A percentile compares a stretch with the other conserved stretches of the same genome.
Evolutionary conservation across 2,113 vertebrate genomes (phyloP).

Genomic region (Arizona elegans): DNA sequence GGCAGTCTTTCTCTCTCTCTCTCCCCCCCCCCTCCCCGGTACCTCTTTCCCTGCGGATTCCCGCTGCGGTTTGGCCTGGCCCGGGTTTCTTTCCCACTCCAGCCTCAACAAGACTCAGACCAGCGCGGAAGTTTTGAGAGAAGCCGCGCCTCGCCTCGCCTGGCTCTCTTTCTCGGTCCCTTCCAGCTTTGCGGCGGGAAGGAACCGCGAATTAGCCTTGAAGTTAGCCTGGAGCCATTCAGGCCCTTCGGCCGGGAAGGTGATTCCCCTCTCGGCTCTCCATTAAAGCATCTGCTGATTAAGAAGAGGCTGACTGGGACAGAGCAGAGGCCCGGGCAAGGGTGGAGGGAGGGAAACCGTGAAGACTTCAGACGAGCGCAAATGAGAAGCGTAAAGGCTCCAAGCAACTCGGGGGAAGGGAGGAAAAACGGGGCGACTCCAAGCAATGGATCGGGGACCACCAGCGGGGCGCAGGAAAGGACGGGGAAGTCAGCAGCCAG

Average conservation of each 20-base stretch:
- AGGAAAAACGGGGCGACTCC: no score
- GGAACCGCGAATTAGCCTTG: neutral
- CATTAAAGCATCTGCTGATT: neutral
- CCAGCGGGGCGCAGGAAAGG: neutral
- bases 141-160: neutral
- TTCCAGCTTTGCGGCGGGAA: neutral
- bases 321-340: accelerated
- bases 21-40: neutral
- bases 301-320: neutral
- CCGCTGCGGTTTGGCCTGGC: neutral
- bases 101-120: neutral
- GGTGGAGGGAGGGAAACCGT: neutral
- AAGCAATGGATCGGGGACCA: neutral
- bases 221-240: neutral
- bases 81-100: neutral
- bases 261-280: neutral
- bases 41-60: neutral
- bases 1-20: neutral
- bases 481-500: neutral
- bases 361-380: neutral
- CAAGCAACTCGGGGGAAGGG: neutral
- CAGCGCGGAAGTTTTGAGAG: slow-evolving; percentile 5
- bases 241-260: neutral
- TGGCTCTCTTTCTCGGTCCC: neutral
- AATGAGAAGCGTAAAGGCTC: neutral